Conservation (phyloP, 1,140 invertebrate genomes). For the Diabrotica virgifera region DNA sequence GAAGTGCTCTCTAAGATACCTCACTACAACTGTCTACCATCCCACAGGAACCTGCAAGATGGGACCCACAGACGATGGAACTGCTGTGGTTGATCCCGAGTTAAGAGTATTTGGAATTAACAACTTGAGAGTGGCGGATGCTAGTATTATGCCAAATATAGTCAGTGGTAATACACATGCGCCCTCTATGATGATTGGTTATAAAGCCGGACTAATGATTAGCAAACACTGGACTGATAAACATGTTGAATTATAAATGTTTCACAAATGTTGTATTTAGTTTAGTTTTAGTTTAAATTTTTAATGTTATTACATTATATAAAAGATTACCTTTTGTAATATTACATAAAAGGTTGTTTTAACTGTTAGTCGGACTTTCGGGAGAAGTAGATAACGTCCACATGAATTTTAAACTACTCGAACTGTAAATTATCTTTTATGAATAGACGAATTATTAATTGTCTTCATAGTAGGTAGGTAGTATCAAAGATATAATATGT, state of each 20-base stretch:
- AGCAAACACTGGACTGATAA: constrained; percentile 52
- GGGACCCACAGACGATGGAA: constrained; percentile 46
- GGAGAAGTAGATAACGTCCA: no score
- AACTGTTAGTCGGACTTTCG: no score
- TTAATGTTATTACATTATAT: no score
- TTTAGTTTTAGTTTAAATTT: no score
- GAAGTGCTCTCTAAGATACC: constrained; percentile 61
- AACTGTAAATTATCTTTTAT: no score
- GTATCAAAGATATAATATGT: no score
- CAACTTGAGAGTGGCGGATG: constrained; percentile 47
- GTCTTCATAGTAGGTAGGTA: no score
- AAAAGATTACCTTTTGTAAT: no score
- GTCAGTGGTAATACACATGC: constrained; percentile 70
- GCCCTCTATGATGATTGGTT: constrained; percentile 68
- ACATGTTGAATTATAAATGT: constrained; percentile 6
- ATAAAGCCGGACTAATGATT: constrained; percentile 68
- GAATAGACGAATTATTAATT: no score
- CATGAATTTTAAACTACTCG: no score
- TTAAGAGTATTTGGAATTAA: constrained; percentile 44
- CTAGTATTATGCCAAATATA: constrained; percentile 50
- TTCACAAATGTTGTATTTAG: no score
- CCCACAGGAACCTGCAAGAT: constrained; percentile 63
- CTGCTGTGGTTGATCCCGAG: constrained; percentile 50
- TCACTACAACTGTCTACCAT: constrained; percentile 71
- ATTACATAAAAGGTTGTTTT: no score